Evolutionary conservation across 2,888 invertebrate species (phyloP), one percentile per base, ranked within the genome.

Genomic region (Pseudococcus jackbeardsleyi): DNA sequence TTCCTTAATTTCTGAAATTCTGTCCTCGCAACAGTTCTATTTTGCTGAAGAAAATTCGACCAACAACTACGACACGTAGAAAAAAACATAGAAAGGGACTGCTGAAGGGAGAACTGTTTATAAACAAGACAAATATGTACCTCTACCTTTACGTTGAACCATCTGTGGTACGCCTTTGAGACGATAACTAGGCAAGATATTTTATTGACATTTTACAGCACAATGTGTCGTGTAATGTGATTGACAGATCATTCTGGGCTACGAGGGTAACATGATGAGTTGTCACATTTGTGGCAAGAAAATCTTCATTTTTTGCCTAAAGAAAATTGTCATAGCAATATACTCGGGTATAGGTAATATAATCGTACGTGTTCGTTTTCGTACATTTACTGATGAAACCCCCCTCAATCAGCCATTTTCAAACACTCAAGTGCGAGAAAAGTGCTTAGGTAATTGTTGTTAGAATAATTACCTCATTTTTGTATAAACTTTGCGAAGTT

Each of bases 171-270:
- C 22, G 64, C 64, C 64, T 64, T 64, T 64, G 64, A 64, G 22
- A 19, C 77, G 77, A 39, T 33, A 77, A 50, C 12, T 50, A 50
- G 77, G 64, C 64, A 77, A 33, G 15, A 39, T 77, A 77, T 77
- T 77, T 77, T 77, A 77, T 77, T 77, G 77, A 33, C 77, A 77
- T 77, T 50, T 7, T 33, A 77, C 77, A 5, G 9, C 77, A 11
- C 33, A 33, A 77, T 77, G 17, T 39, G 19, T 64, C 19, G 64
- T 77, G 15, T 12, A 50, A 50, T 50, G 39, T 33, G 77, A 77
- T 77, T 77, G 77, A 77, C 77, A 77, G 77, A 39, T 77, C 22
- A 77, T 77, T 26, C 39, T 7, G 17, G 64, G 77, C 17, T 77
- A 39, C 39, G 77, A 77, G 39, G 77, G 15, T 17, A 77, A 77